Evolutionary conservation across 2,113 vertebrate genomes (phyloP), one percentile per base, ranked within the genome.

Genomic region (Coreoperca whiteheadi): DNA sequence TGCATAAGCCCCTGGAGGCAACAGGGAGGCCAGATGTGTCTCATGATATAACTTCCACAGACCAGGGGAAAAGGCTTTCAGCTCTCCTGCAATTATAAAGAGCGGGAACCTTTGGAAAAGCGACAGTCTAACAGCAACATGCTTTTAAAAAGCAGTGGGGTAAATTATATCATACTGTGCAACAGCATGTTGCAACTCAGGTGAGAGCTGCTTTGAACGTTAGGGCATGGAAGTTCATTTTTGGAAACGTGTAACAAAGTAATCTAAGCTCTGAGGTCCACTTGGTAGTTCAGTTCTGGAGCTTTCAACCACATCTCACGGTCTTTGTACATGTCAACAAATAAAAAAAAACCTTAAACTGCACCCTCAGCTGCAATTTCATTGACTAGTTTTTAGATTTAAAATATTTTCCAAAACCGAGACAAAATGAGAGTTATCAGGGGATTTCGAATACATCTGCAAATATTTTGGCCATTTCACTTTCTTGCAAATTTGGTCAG

Each of bases 1-100:
- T 87, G 74, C 79, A 85, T 51, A 77, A 86, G 79, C 67, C 69
- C 84, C 82, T 84, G 77, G 66, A 85, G 77, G 77, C 60, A 64
- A 77, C 79, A 64, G 56, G 71, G 85, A 83, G 86, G 75, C 85
- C 89, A 91, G 85, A 90, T 93, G 89, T 87, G 78, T 86, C 81
- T 82, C 61, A 82, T 87, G 83, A 74, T 87, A 72, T 68, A 82
- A 84, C 79, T 43, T 64, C n/a, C 66, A 57, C 56, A 82, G 43
- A 86, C 30, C 48, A 37, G 25, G 43, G 61, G 80, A 53, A 72
- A 65, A 59, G 34, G 46, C 68, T 78, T 79, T 76, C 7, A 32
- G 72, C 77, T 60, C 37, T 20, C 23, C 57, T 46, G 68, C 68
- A 84, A 78, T 84, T 75, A 75, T 63, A 57, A 76, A 25, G 2